Evolutionary conservation across 1,140 invertebrate genomes (phyloP).

Genomic region (Bombus superbus): DNA sequence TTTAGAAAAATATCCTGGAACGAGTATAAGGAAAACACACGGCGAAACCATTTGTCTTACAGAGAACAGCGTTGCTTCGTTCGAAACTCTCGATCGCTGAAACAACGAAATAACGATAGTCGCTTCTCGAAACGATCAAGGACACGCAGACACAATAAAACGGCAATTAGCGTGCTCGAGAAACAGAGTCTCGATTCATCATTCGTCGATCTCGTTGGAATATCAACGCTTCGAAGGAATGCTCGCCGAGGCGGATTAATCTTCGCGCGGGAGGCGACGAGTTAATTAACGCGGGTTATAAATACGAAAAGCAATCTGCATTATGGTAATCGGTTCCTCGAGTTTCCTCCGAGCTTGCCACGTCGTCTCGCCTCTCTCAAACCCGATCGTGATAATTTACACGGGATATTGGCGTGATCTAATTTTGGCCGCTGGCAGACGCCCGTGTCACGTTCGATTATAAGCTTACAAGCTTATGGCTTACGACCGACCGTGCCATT

Average conservation of each 20-base stretch:
- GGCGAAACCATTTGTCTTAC: neutral
- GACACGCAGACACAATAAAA: slow-evolving; percentile 6
- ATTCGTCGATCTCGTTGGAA: slow-evolving; percentile 19
- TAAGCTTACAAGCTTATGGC: slow-evolving; percentile 25
- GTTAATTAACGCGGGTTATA: slow-evolving; percentile 47
- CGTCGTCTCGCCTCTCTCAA: neutral
- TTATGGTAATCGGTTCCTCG: slow-evolving; percentile 37
- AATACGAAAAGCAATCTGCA: slow-evolving; percentile 47
- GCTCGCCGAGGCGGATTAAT: slow-evolving; percentile 23
- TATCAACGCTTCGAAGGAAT: slow-evolving; percentile 1
- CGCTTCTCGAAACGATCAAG: neutral
- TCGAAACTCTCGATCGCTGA: neutral
- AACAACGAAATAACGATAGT: neutral
- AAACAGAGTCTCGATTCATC: slow-evolving; percentile 22
- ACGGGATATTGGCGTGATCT: slow-evolving; percentile 64
- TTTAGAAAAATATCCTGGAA: neutral
- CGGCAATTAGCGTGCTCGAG: slow-evolving; percentile 18
- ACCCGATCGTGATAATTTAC: slow-evolving; percentile 62
- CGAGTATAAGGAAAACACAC: neutral
- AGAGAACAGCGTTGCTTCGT: neutral
- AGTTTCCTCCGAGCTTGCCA: neutral
- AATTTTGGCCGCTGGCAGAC: slow-evolving; percentile 60
- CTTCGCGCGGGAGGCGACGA: slow-evolving; percentile 34
- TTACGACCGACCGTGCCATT: slow-evolving; percentile 44
- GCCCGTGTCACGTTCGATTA: slow-evolving; percentile 62